A percentile compares a stretch with the other conserved stretches of the same genome.
phyloP scores from a whole-genome alignment of 2,888 invertebrate species.

The Drosophila melanosoma region DNA sequence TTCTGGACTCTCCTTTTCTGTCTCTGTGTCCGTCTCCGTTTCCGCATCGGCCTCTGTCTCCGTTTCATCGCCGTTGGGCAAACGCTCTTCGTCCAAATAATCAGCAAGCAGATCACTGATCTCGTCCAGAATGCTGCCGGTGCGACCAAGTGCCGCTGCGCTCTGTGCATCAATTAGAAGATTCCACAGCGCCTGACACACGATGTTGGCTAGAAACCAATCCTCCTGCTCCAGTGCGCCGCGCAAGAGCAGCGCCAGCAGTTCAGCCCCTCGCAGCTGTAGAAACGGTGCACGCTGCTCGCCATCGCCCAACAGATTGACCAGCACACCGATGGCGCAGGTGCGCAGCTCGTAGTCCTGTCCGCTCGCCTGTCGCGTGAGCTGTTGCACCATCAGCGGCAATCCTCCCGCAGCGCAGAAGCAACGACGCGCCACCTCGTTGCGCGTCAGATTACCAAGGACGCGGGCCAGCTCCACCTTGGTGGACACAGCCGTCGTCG shows the following conservation, averaged over 20 bases:
- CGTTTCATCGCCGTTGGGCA: slow-evolving; percentile 64
- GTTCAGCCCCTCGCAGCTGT: slow-evolving; percentile 86
- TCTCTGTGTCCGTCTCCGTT: background rate
- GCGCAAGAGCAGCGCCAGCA: slow-evolving; percentile 86
- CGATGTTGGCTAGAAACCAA: slow-evolving; percentile 89
- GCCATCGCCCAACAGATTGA: slow-evolving; percentile 90
- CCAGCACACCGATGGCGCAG: slow-evolving; percentile 92
- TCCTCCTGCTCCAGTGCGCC: slow-evolving; percentile 87
- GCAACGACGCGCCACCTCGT: slow-evolving; percentile 88
- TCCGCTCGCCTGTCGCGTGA: slow-evolving; percentile 61
- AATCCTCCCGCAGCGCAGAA: slow-evolving; percentile 89
- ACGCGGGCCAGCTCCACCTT: slow-evolving; percentile 91
- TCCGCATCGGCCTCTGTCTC: slow-evolving; percentile 23
- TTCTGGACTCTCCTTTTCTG: background rate
- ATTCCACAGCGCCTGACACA: slow-evolving; percentile 92
- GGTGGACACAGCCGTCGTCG: slow-evolving; percentile 80
- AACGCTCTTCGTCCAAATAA: slow-evolving; percentile 87
- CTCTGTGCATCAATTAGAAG: slow-evolving; percentile 86
- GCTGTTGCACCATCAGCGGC: slow-evolving; percentile 85
- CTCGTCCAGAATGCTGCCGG: slow-evolving; percentile 86
- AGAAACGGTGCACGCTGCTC: slow-evolving; percentile 86
- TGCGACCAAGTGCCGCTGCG: slow-evolving; percentile 48
- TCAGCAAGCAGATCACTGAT: slow-evolving; percentile 86
- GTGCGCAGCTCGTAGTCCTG: slow-evolving; percentile 89
- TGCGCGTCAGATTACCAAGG: slow-evolving; percentile 92